Conservation (phyloP, 2,888 invertebrate genomes). For the Aphelenchoides bicaudatus region DNA sequence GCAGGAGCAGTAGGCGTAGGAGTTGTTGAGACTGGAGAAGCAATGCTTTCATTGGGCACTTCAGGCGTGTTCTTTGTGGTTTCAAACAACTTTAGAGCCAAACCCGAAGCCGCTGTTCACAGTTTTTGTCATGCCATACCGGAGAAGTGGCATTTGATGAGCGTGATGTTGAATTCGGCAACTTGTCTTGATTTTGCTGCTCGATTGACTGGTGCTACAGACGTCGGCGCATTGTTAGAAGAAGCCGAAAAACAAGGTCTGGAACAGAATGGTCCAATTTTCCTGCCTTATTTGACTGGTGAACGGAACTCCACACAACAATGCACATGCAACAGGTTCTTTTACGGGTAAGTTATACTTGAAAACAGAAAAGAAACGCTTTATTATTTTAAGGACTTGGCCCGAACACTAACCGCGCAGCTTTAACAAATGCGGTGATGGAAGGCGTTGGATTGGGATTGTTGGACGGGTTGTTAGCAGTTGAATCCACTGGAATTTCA, state of each 20-base stretch:
- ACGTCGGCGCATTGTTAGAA: not conserved
- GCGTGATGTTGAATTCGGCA: constrained; percentile 24
- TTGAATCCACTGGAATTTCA: constrained; percentile 13
- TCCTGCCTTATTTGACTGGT: constrained; percentile 25
- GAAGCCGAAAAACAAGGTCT: constrained; percentile 12
- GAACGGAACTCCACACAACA: constrained; percentile 29
- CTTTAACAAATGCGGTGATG: constrained; percentile 22
- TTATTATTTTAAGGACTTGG: constrained; percentile 7
- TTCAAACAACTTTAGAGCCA: constrained; percentile 12
- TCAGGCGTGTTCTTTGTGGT: constrained; percentile 26
- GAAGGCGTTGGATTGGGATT: constrained; percentile 29
- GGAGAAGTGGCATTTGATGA: constrained; percentile 25
- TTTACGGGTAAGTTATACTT: constrained; percentile 8
- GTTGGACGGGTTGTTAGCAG: constrained; percentile 19
- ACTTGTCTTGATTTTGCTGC: constrained; percentile 19
- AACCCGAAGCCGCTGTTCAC: constrained; percentile 17
- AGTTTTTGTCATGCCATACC: constrained; percentile 24
- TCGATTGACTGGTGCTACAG: constrained; percentile 1
- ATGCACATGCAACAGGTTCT: constrained; percentile 18
- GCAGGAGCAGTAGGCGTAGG: constrained; percentile 26
- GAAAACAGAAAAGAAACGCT: constrained; percentile 8
- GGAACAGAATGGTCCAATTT: constrained; percentile 15
- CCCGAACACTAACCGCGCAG: constrained; percentile 14
- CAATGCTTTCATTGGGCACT: constrained; percentile 24
- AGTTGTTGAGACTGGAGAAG: constrained; percentile 17